These are phyloP conservation scores for Pampus argenteus DNA, from an alignment of 2,797 vertebrate genomes.

Conservation along the genomic window DNA sequence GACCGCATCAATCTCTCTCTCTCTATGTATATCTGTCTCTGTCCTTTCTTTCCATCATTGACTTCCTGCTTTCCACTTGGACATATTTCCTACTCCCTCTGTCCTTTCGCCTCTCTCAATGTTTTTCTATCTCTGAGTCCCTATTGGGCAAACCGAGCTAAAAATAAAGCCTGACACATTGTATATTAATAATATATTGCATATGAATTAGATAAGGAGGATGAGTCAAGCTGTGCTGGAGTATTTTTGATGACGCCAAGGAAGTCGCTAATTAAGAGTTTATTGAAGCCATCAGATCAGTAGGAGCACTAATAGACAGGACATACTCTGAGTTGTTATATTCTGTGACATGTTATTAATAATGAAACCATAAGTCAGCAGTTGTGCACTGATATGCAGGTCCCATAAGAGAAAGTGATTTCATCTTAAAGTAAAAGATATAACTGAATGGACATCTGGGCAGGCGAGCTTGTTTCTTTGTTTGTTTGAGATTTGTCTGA, in stretches of 20 bases:
- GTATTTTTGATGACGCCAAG: conserved; percentile 22
- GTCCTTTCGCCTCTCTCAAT: conserved; percentile 12
- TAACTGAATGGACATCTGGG: too few species aligned
- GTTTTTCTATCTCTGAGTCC: conserved; percentile 11
- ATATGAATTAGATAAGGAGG: conserved; percentile 54
- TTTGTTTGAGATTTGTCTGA: too few species aligned
- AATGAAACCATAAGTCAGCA: too few species aligned
- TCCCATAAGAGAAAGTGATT: too few species aligned
- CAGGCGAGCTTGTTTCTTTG: too few species aligned
- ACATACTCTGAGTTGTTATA: neutral
- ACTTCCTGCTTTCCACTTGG: conserved; percentile 26
- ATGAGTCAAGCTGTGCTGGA: conserved; percentile 49
- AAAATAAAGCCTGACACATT: conserved; percentile 61
- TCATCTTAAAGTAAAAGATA: too few species aligned
- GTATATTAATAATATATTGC: conserved; percentile 64
- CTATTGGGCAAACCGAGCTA: conserved; percentile 44
- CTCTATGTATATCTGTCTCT: conserved; percentile 21
- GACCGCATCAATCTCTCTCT: conserved; percentile 44
- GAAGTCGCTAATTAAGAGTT: conserved; percentile 48
- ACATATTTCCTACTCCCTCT: conserved; percentile 20
- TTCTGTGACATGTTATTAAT: too few species aligned
- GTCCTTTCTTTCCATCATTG: conserved; percentile 23
- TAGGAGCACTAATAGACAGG: neutral
- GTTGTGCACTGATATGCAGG: too few species aligned
- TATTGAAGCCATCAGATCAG: conserved; percentile 15